These are phyloP conservation scores for Potorous gilbertii DNA, from an alignment of 2,797 vertebrate genomes.

Conservation along the genomic window DNA sequence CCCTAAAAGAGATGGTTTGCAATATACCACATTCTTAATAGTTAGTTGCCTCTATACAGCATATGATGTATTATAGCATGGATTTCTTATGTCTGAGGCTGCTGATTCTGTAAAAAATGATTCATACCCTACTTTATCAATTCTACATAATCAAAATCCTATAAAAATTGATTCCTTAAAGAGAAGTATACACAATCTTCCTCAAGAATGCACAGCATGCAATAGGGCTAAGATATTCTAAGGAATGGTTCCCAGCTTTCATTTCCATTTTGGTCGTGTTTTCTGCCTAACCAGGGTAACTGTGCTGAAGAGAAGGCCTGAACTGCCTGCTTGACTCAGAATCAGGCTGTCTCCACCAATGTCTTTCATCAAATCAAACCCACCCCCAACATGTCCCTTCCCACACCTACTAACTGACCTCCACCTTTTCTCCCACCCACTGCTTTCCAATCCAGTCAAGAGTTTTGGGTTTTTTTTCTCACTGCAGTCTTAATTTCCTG, in stretches of 20 bases:
- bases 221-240: not conserved
- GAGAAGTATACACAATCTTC: not conserved
- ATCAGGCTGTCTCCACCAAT: not conserved
- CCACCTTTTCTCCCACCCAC: conserved; percentile 5
- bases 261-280: not conserved
- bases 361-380: not conserved
- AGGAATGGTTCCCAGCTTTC: not conserved
- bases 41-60: not conserved
- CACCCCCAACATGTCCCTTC: not conserved
- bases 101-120: not conserved
- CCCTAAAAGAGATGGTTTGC: not conserved
- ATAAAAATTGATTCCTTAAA: not conserved
- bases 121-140: not conserved
- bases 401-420: conserved; percentile 9
- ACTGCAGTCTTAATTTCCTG: conserved; percentile 7
- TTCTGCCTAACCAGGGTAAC: not conserved
- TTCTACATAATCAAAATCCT: not conserved
- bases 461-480: not conserved
- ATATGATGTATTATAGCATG: not conserved
- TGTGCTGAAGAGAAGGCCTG: not conserved
- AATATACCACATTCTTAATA: rapidly evolving
- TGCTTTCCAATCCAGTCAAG: not conserved
- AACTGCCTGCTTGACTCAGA: not conserved
- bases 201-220: not conserved
- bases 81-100: not conserved